phyloP scores from a whole-genome alignment of 2,888 invertebrate genomes.

The Itoplectis maculator region DNA sequence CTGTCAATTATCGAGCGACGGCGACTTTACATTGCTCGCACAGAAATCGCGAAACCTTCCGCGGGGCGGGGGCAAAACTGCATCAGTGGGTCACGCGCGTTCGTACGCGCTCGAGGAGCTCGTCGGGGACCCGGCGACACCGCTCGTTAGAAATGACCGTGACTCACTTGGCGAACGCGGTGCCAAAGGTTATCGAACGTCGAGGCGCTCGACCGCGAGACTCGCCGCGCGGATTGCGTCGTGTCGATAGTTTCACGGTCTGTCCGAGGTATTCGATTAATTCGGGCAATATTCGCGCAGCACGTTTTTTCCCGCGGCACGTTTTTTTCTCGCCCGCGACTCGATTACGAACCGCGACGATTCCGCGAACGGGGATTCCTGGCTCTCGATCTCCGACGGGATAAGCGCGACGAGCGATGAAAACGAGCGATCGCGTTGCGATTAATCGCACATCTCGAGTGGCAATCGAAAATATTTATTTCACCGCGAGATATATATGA shows the following conservation, averaged over 20 bases:
- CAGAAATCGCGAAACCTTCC: neutral
- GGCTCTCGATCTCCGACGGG: no score
- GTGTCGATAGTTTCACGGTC: conserved; percentile 10
- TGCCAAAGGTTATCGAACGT: conserved; percentile 64
- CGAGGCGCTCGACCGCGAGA: conserved; percentile 25
- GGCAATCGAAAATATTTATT: conserved; percentile 12
- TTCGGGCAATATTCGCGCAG: neutral
- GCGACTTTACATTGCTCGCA: neutral
- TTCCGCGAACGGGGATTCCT: no score
- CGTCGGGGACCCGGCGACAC: conserved; percentile 28
- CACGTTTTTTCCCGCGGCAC: no score
- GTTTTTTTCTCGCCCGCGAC: no score
- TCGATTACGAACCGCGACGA: no score
- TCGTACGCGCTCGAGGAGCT: conserved; percentile 3
- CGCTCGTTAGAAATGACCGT: conserved; percentile 61
- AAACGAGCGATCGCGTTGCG: no score
- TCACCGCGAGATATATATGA: neutral
- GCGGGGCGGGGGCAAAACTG: neutral
- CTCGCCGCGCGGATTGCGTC: no score
- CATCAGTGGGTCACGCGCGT: conserved; percentile 43
- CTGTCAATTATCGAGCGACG: conserved; percentile 33
- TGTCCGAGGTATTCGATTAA: neutral
- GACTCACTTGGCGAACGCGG: conserved; percentile 60
- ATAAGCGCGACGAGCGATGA: no score
- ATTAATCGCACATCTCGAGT: no score